Evolutionary conservation across 1,140 invertebrate genomes (phyloP).

Genomic region (Rhopalosiphum padi): DNA sequence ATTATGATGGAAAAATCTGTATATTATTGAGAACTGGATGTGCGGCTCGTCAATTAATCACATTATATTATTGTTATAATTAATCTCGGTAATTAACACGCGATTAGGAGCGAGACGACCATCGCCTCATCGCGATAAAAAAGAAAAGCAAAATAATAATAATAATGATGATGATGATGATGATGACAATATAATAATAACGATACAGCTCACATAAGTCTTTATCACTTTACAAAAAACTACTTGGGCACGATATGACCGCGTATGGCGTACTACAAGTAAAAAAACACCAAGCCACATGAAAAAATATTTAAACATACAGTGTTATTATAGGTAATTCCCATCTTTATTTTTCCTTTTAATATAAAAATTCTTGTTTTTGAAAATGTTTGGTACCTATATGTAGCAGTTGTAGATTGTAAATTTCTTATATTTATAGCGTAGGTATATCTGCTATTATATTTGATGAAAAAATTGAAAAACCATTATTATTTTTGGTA

Average conservation of each 20-base stretch:
- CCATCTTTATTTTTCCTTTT: not conserved
- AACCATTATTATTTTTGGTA: not conserved
- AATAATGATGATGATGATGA: not conserved
- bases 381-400: not conserved
- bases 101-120: not conserved
- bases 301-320: not conserved
- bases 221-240: not conserved
- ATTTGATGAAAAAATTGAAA: not conserved
- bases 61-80: not conserved
- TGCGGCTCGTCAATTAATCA: not conserved
- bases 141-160: not conserved
- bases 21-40: not conserved
- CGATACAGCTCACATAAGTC: not conserved
- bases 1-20: not conserved
- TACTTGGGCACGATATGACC: not conserved
- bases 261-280: not conserved
- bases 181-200: not conserved
- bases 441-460: not conserved
- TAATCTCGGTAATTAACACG: constrained; percentile 1
- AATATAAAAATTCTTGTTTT: not conserved
- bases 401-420: not conserved
- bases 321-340: not conserved
- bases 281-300: not conserved
- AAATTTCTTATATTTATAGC: not conserved
- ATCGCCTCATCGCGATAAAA: not conserved